Base-by-base conservation (phyloP, 2,797 vertebrate species). In the Neosilurus mollespiculum region DNA sequence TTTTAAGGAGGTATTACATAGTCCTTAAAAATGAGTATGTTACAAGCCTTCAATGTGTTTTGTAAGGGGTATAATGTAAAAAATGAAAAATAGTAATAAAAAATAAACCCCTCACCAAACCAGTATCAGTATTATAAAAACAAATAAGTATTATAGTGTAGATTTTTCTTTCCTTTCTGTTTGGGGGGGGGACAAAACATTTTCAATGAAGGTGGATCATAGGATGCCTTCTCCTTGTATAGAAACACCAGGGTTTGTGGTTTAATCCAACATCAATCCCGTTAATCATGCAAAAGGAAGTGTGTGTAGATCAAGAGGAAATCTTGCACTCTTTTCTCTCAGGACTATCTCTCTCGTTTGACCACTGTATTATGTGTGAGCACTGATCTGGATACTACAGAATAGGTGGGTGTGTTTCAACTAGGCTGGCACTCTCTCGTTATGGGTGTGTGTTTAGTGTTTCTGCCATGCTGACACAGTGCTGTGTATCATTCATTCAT, bases 391-490 rank as follows among this genome's bases (percentile, higher is more conserved):
- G 26, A 53, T 72, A 7, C 6, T 71, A 10, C 15, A 10, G 30
- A 30, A 30, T 34, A 67, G 16, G 18, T 0, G 34, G 15, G 49
- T 34, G 22, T 30, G 15, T 81, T 75, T 65, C 16, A 37, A 34
- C 24, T 20, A 75, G 24, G 3, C 72, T 34, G 59, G 64, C 24
- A n/a, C 64, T 77, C 67, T 67, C 54, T 34, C 18, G 18, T 56
- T 76, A 1, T 34, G 51, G 15, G 72, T 78, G 34, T 20, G 37
- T 81, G 18, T 81, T 85, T 66, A 80, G 59, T 81, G 69, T 79
- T 85, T 84, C 26, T n/a, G 82, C 67, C 79, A 66, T 88, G 87
- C 89, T 91, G 89, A 92, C 79, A 61, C 34, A 61, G 86, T 88
- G 22, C 81, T 89, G 30, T 30, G 30, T 30, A 30, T 30, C 30